These are phyloP conservation scores for Xestia sexstrigata DNA, from an alignment of 2,888 invertebrate genomes.

Conservation along the genomic window DNA sequence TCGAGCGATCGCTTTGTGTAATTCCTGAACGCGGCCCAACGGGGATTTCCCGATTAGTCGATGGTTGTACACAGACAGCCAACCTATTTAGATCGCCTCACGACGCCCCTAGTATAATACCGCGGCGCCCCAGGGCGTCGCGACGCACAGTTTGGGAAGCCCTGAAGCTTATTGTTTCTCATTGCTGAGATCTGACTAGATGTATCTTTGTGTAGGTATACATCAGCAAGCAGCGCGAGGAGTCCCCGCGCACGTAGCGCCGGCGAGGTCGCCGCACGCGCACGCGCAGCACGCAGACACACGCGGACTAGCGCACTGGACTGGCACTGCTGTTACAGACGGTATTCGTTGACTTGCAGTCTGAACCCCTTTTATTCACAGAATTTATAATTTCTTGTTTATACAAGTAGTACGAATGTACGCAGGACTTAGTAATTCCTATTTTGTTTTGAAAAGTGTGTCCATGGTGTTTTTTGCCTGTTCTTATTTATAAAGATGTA, in stretches of 20 bases:
- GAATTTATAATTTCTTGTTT: neutral
- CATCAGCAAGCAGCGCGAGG: conserved; percentile 87
- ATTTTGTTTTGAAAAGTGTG: neutral
- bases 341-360: neutral
- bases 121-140: too few species aligned
- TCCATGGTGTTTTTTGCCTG: neutral
- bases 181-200: rapidly evolving
- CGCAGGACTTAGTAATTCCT: neutral
- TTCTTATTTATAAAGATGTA: neutral
- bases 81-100: too few species aligned
- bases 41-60: too few species aligned
- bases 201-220: conserved; percentile 77
- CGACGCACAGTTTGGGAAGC: too few species aligned
- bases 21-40: too few species aligned
- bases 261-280: conserved; percentile 77
- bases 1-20: too few species aligned
- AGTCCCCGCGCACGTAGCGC: conserved; percentile 79
- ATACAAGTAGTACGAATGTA: neutral
- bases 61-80: too few species aligned
- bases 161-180: too few species aligned
- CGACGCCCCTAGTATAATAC: too few species aligned
- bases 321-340: neutral
- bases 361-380: neutral
- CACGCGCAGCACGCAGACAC: conserved; percentile 60
- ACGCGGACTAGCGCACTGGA: neutral